Percentiles rank a stretch among this genome's conserved stretches.
Conservation (phyloP, 2,888 invertebrate genomes). For the Agrenia bidenticulata region DNA sequence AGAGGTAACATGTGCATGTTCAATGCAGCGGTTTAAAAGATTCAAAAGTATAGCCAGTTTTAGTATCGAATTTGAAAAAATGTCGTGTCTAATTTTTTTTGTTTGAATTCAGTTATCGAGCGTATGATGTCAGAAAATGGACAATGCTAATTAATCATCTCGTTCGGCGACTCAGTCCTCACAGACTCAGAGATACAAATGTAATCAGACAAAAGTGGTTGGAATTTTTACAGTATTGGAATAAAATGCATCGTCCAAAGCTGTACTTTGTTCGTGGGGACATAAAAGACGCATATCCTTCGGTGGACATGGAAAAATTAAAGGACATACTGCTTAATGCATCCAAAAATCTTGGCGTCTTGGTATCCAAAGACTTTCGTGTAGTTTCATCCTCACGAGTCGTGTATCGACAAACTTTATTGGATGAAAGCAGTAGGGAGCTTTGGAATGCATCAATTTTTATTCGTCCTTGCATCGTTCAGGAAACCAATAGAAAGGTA, state of each 20-base stretch:
- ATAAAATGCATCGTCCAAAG: conserved; percentile 14
- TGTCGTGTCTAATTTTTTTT: too few relatives aligned
- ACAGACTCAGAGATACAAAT: conserved; percentile 18
- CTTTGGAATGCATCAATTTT: conserved; percentile 31
- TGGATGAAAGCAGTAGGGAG: conserved; percentile 2
- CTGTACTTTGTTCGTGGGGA: conserved; percentile 40
- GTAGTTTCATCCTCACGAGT: not conserved
- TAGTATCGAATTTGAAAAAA: too few relatives aligned
- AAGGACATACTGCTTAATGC: conserved; percentile 26
- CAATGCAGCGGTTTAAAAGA: too few relatives aligned
- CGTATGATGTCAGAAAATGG: not conserved
- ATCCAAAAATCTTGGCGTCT: not conserved
- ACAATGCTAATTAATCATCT: conserved; percentile 27
- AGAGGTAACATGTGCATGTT: too few relatives aligned
- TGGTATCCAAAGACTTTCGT: not conserved
- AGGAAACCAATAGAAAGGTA: conserved; percentile 14
- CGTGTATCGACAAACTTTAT: conserved; percentile 13
- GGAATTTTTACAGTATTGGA: conserved; percentile 32
- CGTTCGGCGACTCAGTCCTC: conserved; percentile 14
- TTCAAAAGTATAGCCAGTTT: too few relatives aligned
- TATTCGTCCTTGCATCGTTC: conserved; percentile 26
- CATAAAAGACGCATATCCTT: conserved; percentile 45
- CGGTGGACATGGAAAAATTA: conserved; percentile 28
- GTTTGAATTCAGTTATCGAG: conserved; percentile 3
- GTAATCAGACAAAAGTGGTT: conserved; percentile 33